A percentile compares a stretch with the other conserved stretches of the same genome.
These are phyloP conservation scores for Muntiacus reevesi DNA, from an alignment of 2,113 vertebrate species.

Conservation along the genomic window DNA sequence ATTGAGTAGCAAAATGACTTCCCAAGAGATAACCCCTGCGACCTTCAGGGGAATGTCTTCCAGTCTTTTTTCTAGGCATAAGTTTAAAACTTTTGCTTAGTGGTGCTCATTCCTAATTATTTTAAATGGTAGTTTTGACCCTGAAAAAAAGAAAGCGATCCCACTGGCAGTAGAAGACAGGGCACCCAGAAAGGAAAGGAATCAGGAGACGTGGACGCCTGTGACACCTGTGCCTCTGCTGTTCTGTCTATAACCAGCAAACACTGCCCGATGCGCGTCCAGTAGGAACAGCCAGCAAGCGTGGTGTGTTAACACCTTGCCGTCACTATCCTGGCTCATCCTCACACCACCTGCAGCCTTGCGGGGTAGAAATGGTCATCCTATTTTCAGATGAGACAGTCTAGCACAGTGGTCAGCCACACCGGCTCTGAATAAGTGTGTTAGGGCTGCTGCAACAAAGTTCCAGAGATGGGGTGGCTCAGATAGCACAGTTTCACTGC, in stretches of 20 bases:
- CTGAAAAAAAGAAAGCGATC: not conserved
- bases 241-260: not conserved
- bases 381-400: not conserved
- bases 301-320: fast-evolving
- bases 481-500: not conserved
- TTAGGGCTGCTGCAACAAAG: not conserved
- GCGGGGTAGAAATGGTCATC: not conserved
- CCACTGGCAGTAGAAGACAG: not conserved
- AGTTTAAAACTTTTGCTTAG: not conserved
- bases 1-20: not conserved
- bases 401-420: not conserved
- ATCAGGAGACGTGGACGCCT: not conserved
- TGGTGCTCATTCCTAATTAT: not conserved
- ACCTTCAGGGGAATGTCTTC: not conserved
- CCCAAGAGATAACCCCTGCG: not conserved
- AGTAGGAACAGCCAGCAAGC: fast-evolving
- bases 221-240: not conserved
- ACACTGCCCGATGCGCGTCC: not conserved
- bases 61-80: not conserved
- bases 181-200: not conserved
- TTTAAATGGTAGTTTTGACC: not conserved
- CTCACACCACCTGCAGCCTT: fast-evolving
- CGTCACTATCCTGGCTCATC: not conserved
- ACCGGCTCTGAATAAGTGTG: not conserved
- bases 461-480: no score